These are phyloP conservation scores for Melanocharis versteri DNA, from an alignment of 2,113 vertebrate genomes.

Conservation along the genomic window DNA sequence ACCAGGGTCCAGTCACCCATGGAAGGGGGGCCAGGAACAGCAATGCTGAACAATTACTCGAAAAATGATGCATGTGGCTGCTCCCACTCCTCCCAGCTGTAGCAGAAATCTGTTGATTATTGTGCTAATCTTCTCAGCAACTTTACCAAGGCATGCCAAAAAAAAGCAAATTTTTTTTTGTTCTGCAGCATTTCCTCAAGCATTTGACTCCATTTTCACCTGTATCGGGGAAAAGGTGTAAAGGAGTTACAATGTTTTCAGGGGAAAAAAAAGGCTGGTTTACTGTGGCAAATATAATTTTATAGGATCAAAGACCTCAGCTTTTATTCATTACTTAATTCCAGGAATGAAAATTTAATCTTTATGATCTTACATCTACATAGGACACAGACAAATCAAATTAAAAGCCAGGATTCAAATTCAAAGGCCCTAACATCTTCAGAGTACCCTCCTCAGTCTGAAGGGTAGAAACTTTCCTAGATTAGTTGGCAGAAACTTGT, in stretches of 20 bases:
- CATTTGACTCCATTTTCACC: not conserved
- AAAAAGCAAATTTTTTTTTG: not conserved
- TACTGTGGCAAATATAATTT: not conserved
- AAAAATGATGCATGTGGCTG: not conserved
- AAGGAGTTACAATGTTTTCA: not conserved
- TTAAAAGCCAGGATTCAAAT: not conserved
- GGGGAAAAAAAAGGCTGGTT: not conserved
- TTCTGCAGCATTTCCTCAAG: not conserved
- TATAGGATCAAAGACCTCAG: not conserved
- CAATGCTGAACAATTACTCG: not conserved
- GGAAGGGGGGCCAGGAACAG: not conserved
- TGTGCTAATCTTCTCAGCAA: not conserved
- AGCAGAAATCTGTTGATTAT: not conserved
- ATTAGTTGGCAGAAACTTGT: slow-evolving; percentile 37
- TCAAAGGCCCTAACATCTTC: not conserved
- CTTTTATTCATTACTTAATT: not conserved
- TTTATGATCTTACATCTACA: not conserved
- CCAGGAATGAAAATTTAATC: not conserved
- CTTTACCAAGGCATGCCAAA: not conserved
- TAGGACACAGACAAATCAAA: not conserved
- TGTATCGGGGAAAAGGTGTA: not conserved
- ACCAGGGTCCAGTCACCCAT: not conserved
- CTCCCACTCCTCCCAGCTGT: not conserved
- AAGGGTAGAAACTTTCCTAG: slow-evolving; percentile 6
- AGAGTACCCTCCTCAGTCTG: not conserved